Evolutionary conservation across 2,797 vertebrate genomes (phyloP).

Genomic region (Crocodylus rhombifer): DNA sequence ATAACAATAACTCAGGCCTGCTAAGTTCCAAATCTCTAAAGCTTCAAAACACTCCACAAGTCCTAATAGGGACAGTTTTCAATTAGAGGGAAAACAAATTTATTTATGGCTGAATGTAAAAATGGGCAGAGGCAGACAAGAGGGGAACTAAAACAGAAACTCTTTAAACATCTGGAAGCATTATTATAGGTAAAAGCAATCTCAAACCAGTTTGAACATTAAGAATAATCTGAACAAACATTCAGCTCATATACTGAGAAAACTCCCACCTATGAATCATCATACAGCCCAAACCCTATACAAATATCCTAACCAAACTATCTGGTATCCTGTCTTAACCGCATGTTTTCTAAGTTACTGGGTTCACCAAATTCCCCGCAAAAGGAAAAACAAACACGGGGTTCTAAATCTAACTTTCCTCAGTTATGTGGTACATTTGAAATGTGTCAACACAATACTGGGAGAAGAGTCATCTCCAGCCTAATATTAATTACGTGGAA

Average conservation of each 20-base stretch:
- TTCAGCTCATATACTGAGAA: background rate
- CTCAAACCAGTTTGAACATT: background rate
- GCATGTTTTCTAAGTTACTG: background rate
- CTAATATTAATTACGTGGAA: background rate
- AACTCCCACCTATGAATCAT: background rate
- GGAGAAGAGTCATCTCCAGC: background rate
- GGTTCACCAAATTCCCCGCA: background rate
- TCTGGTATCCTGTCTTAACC: background rate
- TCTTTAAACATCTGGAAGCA: background rate
- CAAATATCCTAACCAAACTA: background rate
- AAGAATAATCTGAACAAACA: background rate
- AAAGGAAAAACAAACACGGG: background rate
- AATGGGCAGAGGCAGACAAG: background rate
- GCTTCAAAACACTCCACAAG: background rate
- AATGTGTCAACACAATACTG: background rate
- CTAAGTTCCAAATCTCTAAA: background rate
- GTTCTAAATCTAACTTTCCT: background rate
- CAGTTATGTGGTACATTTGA: background rate
- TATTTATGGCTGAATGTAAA: background rate
- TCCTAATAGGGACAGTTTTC: background rate
- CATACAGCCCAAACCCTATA: background rate
- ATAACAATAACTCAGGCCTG: fast-evolving
- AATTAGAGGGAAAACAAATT: background rate
- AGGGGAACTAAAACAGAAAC: background rate
- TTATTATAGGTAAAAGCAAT: background rate